Evolutionary conservation across 2,797 vertebrate genomes (phyloP).

Genomic region (Hippocampus kuda): DNA sequence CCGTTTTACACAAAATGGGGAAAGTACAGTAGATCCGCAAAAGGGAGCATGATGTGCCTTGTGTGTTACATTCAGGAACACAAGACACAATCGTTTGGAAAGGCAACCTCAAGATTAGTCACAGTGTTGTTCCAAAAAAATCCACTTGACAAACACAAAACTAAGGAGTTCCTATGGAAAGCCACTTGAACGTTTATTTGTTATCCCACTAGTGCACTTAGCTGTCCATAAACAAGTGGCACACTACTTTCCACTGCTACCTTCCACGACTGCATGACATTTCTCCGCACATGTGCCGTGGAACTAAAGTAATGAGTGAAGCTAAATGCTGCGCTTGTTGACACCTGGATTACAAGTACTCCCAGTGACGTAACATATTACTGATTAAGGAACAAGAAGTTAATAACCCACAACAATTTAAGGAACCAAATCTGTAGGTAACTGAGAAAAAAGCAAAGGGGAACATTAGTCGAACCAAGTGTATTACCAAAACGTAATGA

Average conservation of each 20-base stretch:
- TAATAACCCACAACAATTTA: too few relatives aligned
- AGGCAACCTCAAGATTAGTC: conserved; percentile 57
- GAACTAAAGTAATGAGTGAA: background rate
- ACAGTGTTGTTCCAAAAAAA: conserved; percentile 51
- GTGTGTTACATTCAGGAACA: conserved; percentile 61
- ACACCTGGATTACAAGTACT: background rate
- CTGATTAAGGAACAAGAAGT: background rate
- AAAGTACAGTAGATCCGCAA: background rate
- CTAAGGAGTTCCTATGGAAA: conserved; percentile 24
- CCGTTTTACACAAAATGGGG: background rate
- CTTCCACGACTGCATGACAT: too few relatives aligned
- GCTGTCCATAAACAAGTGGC: conserved; percentile 26
- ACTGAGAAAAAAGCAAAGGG: too few relatives aligned
- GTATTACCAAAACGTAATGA: too few relatives aligned
- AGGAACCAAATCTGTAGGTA: too few relatives aligned
- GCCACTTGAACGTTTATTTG: background rate
- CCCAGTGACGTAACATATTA: background rate
- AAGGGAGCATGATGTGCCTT: conserved; percentile 1
- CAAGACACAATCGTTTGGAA: conserved; percentile 44
- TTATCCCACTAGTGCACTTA: background rate
- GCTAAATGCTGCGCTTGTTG: background rate
- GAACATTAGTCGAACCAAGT: too few relatives aligned
- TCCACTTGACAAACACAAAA: conserved; percentile 28
- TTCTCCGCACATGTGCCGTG: too few relatives aligned
- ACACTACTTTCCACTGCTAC: background rate